Base-by-base conservation (phyloP, 2,113 vertebrate species). In the Leptodactylus fuscus region DNA sequence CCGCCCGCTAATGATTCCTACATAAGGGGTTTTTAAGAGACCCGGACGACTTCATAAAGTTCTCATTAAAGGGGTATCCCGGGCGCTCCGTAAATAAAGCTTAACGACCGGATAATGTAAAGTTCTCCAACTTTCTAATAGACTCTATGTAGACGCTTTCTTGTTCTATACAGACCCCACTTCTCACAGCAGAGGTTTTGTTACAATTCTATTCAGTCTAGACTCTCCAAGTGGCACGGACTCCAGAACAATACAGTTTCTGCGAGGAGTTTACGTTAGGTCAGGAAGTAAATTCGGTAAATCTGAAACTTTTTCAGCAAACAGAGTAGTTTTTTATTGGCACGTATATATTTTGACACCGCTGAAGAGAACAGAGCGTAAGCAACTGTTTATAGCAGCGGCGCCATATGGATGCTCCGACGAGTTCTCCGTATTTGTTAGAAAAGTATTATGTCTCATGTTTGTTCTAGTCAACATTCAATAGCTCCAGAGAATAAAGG, bases 271-370 rank as follows among this genome's bases (percentile, higher is more conserved):
- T 55, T 38, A 79, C 13, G 10, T 53, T 27, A 34, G 60, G 80
- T 22, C 41, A 81, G 1, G 9, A 49, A 81, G 55, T 67, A 27
- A 38, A 80, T 60, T 65, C 16, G 11, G 1, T 34, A 67, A 69
- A 0, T 22, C 4, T 1, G 10, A 48, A 49, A 67, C 15, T 34
- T 65, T 81, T 69, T 20, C 62, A 69, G 62, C 62, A 29, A 27
- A 27, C 8, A 34, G 46, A 60, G 27, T 3, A 29, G 12, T 41
- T 3, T 5, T 60, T 22, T 9, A 24, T 1, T 58, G 1, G n/a
- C n/a, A n/a, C n/a, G n/a, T n/a, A n/a, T 38, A 60, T 58, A 79
- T 79, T 79, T 22, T 79, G 51, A 36, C 51, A 58, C 77, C 36
- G 53, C 20, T 3, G 53, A 41, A 69, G 7, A 81, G 44, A 69